Conservation (phyloP, 2,113 vertebrate genomes). For the Anarrhichthys ocellatus region DNA sequence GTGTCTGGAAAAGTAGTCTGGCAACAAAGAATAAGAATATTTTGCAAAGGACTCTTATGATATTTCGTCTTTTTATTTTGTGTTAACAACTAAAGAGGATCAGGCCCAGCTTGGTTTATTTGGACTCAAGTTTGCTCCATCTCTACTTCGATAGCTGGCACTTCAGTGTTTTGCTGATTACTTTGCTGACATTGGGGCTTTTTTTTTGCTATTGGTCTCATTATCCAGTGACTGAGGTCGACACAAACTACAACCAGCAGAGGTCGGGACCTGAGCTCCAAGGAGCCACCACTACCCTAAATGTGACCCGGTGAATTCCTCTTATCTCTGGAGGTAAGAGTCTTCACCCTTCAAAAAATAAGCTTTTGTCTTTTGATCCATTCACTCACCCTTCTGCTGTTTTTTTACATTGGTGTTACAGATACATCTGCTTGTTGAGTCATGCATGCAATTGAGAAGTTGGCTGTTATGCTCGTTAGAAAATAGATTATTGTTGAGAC, state of each 20-base stretch:
- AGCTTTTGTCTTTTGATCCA: background rate
- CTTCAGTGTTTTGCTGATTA: slow-evolving; percentile 17
- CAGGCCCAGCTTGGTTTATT: slow-evolving; percentile 10
- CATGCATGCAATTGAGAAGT: slow-evolving; percentile 22
- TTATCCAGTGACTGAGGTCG: slow-evolving; percentile 46
- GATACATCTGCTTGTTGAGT: slow-evolving; percentile 24
- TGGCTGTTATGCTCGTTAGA: background rate
- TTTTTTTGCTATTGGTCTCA: background rate
- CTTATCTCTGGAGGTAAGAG: slow-evolving; percentile 84
- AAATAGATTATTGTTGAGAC: background rate
- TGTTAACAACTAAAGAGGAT: slow-evolving; percentile 15
- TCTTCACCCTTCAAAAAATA: background rate
- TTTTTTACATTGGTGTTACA: background rate
- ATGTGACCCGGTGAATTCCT: slow-evolving; percentile 79
- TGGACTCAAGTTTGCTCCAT: slow-evolving; percentile 4
- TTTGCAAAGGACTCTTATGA: slow-evolving; percentile 3
- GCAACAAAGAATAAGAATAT: slow-evolving; percentile 14
- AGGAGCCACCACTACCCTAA: slow-evolving; percentile 57
- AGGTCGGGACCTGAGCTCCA: slow-evolving; percentile 66
- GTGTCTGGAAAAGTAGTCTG: slow-evolving; percentile 47
- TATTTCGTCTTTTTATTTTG: background rate
- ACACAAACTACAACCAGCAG: slow-evolving; percentile 45
- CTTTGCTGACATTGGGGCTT: slow-evolving; percentile 3
- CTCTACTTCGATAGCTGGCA: background rate
- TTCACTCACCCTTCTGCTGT: background rate